Conservation (phyloP, 2,797 vertebrate species). For the Gouania willdenowi region DNA sequence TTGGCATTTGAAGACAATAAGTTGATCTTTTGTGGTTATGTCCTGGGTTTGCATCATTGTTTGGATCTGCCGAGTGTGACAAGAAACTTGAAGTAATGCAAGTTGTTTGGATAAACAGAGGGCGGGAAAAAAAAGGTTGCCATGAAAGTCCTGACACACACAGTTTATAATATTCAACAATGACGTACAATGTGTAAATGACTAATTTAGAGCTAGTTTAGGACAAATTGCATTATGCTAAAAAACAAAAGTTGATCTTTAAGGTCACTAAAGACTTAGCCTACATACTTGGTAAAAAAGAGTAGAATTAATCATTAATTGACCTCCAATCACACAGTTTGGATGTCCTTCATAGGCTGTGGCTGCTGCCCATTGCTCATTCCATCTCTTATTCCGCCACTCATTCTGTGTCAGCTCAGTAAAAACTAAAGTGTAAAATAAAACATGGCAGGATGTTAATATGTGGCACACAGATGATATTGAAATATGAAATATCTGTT, state of each 20-base stretch:
- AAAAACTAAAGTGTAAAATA: slow-evolving; percentile 76
- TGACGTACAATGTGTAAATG: too few relatives aligned
- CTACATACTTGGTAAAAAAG: slow-evolving; percentile 56
- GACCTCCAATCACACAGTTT: slow-evolving; percentile 61
- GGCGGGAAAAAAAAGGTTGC: slow-evolving; percentile 61
- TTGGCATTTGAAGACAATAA: slow-evolving; percentile 36
- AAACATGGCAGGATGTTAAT: slow-evolving; percentile 74
- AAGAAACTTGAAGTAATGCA: slow-evolving; percentile 55
- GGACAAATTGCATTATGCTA: too few relatives aligned
- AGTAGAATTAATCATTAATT: too few relatives aligned
- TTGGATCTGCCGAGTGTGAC: slow-evolving; percentile 33
- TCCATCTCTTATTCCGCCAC: slow-evolving; percentile 30
- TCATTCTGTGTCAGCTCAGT: slow-evolving; percentile 53
- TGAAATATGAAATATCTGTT: too few relatives aligned
- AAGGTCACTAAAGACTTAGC: slow-evolving; percentile 63
- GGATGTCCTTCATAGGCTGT: too few relatives aligned
- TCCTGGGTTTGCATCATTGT: slow-evolving; percentile 68
- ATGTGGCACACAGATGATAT: slow-evolving; percentile 70
- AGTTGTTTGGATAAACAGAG: slow-evolving; percentile 55
- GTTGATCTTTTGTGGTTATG: slow-evolving; percentile 43
- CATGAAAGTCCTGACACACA: slow-evolving; percentile 32
- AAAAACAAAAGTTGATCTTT: too few relatives aligned
- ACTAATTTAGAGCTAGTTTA: too few relatives aligned
- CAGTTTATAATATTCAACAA: too few relatives aligned
- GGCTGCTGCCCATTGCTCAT: slow-evolving; percentile 47